Evolutionary conservation across 2,888 invertebrate species (phyloP), one percentile per base, ranked within the genome.

Genomic region (Lithosia quadra): DNA sequence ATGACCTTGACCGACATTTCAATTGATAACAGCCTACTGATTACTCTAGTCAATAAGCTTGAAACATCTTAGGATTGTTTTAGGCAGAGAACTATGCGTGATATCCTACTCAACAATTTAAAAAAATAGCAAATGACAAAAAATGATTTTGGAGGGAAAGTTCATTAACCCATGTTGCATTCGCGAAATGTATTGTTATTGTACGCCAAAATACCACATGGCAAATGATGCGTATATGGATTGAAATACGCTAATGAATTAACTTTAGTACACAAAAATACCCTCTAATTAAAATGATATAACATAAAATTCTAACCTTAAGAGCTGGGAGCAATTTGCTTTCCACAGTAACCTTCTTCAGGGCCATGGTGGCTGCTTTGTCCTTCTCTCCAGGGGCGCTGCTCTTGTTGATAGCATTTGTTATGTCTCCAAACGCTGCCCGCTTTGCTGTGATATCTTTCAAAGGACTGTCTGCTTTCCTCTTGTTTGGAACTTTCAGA

Each of bases 341-440:
- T 83, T 93, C 95, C 76, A 94, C 92, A 56, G 93, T 95, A 74
- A 95, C 95, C 90, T 94, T 95, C 83, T 94, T 96, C 59, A 92
- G 82, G 65, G 87, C 87, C 84, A 89, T 86, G 74, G 71, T 64
- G 65, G 67, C 65, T 18, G 84, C 83, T 84, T 94, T 93, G 70
- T 92, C 90, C 71, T 93, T 91, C 63, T 93, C 92, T 70, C 90
- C 90, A 63, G 87, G 85, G 21, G 86, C 91, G 65, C 84, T 85
- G 59, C 93, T 87, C 80, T 95, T 95, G 82, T 93, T 91, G 78
- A 93, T 90, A 75, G 96, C 97, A 92, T 98, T 98, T 64, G 98
- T 98, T 78, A 98, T 96, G 89, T 98, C 98, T 73, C 97, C 98
- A 86, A 99, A 96, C 4, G 98, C 98, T 57, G 98, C 97, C 83